Conservation (phyloP, 2,113 vertebrate genomes). For the Hymenochirus boettgeri region DNA sequence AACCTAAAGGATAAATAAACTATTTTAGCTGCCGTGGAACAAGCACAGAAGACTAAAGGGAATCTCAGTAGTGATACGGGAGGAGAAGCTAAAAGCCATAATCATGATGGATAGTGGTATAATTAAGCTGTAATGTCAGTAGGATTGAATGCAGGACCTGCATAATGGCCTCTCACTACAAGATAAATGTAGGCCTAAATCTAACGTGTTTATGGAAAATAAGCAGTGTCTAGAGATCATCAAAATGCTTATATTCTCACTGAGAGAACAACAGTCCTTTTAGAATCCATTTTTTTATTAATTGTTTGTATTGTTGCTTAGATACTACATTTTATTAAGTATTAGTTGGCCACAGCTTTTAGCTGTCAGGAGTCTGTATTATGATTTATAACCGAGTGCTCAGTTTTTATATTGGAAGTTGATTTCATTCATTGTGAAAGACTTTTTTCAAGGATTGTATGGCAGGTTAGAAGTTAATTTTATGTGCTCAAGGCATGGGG, state of each 20-base stretch:
- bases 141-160: neutral
- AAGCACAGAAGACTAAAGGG: too few species aligned
- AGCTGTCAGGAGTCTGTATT: constrained; percentile 16
- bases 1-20: too few species aligned
- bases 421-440: neutral
- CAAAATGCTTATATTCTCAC: constrained; percentile 40
- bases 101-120: constrained; percentile 2
- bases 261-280: constrained; percentile 9
- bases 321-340: constrained; percentile 28
- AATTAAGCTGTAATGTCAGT: constrained; percentile 8
- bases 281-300: constrained; percentile 13
- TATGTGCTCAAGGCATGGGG: too few species aligned
- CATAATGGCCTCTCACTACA: neutral
- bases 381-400: constrained; percentile 21
- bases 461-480: too few species aligned
- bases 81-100: constrained; percentile 5
- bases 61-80: constrained; percentile 7
- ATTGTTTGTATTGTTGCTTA: constrained; percentile 30
- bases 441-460: too few species aligned
- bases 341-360: constrained; percentile 11
- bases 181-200: neutral
- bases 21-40: too few species aligned
- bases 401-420: constrained; percentile 8
- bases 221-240: neutral
- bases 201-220: constrained; percentile 4